Evolutionary conservation across 2,113 vertebrate genomes (phyloP).

Genomic region (Ranitomeya variabilis): DNA sequence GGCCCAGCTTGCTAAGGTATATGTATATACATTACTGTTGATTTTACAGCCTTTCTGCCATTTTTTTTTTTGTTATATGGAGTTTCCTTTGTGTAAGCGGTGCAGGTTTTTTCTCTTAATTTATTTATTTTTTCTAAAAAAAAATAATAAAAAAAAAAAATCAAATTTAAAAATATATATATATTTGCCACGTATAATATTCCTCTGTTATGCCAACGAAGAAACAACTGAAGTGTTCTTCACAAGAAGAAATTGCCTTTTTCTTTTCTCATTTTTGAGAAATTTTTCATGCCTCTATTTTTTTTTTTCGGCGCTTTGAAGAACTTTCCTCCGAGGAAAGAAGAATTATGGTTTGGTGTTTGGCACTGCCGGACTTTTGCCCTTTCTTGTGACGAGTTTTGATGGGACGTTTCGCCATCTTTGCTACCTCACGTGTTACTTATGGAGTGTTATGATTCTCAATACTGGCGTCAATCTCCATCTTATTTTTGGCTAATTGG

Average conservation of each 20-base stretch:
- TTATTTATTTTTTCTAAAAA: too few species aligned
- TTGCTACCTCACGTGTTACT: background rate
- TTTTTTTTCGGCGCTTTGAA: background rate
- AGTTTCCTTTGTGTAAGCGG: background rate
- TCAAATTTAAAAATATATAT: constrained; percentile 62
- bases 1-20: constrained; percentile 95
- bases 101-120: background rate
- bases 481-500: background rate
- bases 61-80: background rate
- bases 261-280: background rate
- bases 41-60: background rate
- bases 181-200: constrained; percentile 69
- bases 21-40: constrained; percentile 66
- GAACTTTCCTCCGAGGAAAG: background rate
- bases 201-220: background rate
- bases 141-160: background rate
- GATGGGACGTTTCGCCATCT: background rate
- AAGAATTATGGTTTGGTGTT: background rate
- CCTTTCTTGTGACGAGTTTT: background rate
- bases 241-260: constrained; percentile 6
- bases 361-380: background rate
- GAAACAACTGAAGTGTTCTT: background rate
- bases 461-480: background rate
- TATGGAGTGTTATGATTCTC: background rate
- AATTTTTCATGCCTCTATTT: background rate